phyloP scores from a whole-genome alignment of 2,888 invertebrate species.

The Rhogogaster chlorosoma region DNA sequence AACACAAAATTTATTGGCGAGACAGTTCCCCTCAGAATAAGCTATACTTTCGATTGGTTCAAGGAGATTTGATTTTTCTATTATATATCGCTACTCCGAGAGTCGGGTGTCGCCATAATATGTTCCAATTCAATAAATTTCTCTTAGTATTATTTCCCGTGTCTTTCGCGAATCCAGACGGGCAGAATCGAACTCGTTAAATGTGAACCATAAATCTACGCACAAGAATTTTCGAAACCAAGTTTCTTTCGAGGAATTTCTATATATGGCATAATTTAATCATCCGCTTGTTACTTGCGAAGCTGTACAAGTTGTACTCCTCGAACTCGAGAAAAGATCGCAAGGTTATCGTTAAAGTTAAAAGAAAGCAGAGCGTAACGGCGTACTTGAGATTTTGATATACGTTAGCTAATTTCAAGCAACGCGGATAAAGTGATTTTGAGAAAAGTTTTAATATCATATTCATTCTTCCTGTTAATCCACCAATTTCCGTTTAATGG shows the following conservation, averaged over 20 bases:
- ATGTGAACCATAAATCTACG: not conserved
- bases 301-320: not conserved
- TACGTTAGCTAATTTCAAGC: not conserved
- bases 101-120: not conserved
- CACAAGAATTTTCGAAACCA: not conserved
- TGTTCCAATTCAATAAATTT: not conserved
- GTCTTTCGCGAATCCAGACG: not conserved
- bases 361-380: not conserved
- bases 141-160: not conserved
- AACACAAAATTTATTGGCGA: not conserved
- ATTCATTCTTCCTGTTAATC: conserved; percentile 11
- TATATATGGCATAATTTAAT: not conserved
- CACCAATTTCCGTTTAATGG: conserved; percentile 11
- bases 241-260: not conserved
- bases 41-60: not conserved
- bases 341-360: not conserved
- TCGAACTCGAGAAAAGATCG: not conserved
- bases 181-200: not conserved
- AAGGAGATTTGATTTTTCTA: not conserved
- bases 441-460: not conserved
- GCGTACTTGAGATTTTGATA: not conserved
- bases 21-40: not conserved
- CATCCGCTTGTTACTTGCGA: not conserved
- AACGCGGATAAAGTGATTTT: not conserved
- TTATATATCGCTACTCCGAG: not conserved